phyloP scores from a whole-genome alignment of 2,797 vertebrate species.

The Sus cebifrons region DNA sequence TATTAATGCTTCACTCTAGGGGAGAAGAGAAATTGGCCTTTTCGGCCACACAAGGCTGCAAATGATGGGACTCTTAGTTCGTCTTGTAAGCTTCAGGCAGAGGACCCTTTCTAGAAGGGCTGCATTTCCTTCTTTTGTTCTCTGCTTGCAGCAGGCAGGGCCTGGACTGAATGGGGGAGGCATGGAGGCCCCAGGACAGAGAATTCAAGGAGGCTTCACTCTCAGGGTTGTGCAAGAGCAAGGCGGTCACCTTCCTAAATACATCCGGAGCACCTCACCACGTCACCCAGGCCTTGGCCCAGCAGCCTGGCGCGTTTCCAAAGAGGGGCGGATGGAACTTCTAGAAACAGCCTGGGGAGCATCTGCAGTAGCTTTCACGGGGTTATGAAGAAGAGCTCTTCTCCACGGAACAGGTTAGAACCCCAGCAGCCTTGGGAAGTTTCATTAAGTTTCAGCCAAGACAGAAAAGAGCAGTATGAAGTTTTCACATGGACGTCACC shows the following conservation, averaged over 20 bases:
- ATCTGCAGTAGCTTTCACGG: not conserved
- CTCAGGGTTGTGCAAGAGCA: not conserved
- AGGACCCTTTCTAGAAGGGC: not conserved
- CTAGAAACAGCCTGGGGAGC: not conserved
- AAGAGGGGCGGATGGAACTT: not conserved
- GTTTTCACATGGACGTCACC: not conserved
- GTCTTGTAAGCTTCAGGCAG: not conserved
- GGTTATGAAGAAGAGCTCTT: not conserved
- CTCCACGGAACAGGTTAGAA: not conserved
- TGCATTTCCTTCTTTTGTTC: not conserved
- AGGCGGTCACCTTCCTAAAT: not conserved
- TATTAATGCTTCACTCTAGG: not conserved
- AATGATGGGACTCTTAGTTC: too few species aligned
- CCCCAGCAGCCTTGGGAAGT: not conserved
- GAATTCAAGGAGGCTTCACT: not conserved
- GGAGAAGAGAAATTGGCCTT: not conserved
- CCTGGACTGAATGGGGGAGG: accelerated
- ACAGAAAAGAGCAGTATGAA: not conserved
- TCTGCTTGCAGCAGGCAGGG: not conserved
- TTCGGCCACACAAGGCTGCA: not conserved
- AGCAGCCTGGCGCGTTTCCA: not conserved
- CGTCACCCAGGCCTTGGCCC: not conserved
- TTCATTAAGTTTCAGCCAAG: not conserved
- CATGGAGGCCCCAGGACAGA: not conserved
- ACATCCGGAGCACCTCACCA: not conserved